Percentiles rank a stretch among this genome's conserved stretches.
These are phyloP conservation scores for Linnaemya tessellans DNA, from an alignment of 2,888 invertebrate genomes.

Conservation along the genomic window DNA sequence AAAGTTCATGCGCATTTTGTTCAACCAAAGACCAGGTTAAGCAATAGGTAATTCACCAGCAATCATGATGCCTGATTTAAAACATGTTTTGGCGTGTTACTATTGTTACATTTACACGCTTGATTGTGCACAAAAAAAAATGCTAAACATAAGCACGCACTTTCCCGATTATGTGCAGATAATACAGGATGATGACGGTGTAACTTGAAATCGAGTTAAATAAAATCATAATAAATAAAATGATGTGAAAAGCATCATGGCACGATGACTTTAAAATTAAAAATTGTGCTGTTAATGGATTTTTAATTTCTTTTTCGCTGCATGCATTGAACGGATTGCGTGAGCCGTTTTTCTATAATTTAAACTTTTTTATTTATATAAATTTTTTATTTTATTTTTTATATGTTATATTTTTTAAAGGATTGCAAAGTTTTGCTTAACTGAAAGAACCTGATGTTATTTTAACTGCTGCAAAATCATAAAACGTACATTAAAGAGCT, in stretches of 20 bases:
- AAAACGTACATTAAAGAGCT: too few relatives aligned
- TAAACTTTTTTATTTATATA: too few relatives aligned
- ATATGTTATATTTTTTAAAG: background rate
- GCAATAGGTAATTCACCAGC: too few relatives aligned
- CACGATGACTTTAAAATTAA: background rate
- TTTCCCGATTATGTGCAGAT: background rate
- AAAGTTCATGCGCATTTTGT: background rate
- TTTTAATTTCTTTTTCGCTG: background rate
- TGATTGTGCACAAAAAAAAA: background rate
- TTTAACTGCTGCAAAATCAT: background rate
- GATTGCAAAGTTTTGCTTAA: background rate
- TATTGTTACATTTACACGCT: background rate
- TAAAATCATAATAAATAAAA: too few relatives aligned
- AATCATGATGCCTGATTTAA: background rate
- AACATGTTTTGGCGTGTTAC: background rate
- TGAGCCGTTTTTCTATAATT: background rate
- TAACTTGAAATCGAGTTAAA: too few relatives aligned
- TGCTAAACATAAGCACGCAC: background rate
- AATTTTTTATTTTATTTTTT: too few relatives aligned
- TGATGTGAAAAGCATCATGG: too few relatives aligned
- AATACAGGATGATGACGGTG: too few relatives aligned
- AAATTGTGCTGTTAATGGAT: background rate
- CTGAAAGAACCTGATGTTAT: background rate
- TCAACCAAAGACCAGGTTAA: too few relatives aligned
- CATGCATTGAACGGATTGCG: background rate